Evolutionary conservation across 2,113 vertebrate genomes (phyloP).

Genomic region (Melanerpes aurifrons): DNA sequence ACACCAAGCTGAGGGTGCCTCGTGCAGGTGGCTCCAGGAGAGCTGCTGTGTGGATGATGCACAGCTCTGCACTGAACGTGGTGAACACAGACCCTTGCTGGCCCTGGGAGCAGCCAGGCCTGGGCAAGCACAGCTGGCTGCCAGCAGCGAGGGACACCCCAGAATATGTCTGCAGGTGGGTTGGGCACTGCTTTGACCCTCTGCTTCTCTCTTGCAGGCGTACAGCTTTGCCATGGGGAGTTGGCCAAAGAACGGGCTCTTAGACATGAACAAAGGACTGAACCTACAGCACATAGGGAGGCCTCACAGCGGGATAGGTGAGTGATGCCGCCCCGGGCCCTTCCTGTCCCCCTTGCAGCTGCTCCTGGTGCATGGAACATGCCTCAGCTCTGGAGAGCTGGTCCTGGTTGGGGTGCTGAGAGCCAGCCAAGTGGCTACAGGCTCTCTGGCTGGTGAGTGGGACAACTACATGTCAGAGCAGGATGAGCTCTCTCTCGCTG

Average conservation of each 20-base stretch:
- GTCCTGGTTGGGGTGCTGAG: not conserved
- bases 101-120: not conserved
- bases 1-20: not conserved
- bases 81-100: fast-evolving
- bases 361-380: fast-evolving
- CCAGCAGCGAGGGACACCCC: not conserved
- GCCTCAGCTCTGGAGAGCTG: not conserved
- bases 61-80: fast-evolving
- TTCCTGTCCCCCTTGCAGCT: not conserved
- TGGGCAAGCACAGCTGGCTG: not conserved
- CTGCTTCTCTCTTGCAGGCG: constrained; percentile 80
- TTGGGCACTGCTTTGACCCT: constrained; percentile 21
- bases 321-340: constrained; percentile 30
- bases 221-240: constrained; percentile 87
- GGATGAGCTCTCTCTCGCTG: not conserved
- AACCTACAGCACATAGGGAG: constrained; percentile 86
- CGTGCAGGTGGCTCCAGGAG: not conserved
- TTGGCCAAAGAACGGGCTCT: constrained; percentile 87
- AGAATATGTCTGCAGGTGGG: constrained; percentile 7
- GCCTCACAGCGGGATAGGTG: constrained; percentile 88
- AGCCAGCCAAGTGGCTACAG: not conserved
- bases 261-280: constrained; percentile 88
- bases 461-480: not conserved
- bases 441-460: not conserved
- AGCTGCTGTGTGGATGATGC: fast-evolving